A percentile compares a stretch with the other conserved stretches of the same genome.
phyloP scores from a whole-genome alignment of 2,888 invertebrate genomes.

The Pollenia labialis region DNA sequence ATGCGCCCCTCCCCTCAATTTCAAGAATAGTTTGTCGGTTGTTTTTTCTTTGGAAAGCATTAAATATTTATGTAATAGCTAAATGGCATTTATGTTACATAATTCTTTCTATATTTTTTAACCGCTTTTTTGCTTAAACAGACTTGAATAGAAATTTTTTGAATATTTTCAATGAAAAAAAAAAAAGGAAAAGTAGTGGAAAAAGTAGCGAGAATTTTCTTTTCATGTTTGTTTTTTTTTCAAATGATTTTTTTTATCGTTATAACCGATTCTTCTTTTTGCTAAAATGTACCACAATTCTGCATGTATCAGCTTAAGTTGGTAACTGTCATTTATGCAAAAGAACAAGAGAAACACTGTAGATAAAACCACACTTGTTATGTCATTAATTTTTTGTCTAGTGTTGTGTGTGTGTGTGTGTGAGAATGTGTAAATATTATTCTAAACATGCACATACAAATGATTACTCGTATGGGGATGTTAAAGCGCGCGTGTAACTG shows the following conservation, averaged over 20 bases:
- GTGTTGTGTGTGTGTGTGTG: constrained; percentile 2
- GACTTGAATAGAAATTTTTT: not conserved
- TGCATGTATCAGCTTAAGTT: constrained; percentile 3
- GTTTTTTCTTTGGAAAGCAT: not conserved
- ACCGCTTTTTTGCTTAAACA: not conserved
- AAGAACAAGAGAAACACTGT: not conserved
- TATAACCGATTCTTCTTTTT: constrained; percentile 35
- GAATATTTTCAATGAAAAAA: not conserved
- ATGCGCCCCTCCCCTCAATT: not conserved
- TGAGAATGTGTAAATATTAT: not conserved
- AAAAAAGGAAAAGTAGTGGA: not conserved
- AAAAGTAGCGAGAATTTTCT: not conserved
- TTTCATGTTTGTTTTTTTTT: constrained; percentile 31
- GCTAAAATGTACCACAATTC: constrained; percentile 50
- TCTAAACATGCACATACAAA: not conserved
- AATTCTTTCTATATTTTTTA: not conserved
- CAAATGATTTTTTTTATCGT: constrained; percentile 6
- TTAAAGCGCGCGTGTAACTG: not conserved
- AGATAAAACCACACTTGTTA: constrained; percentile 51
- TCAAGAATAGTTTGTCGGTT: not conserved
- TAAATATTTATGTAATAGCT: no score
- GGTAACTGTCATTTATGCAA: not conserved
- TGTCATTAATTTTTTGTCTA: constrained; percentile 32
- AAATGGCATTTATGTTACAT: no score
- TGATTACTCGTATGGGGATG: not conserved